phyloP scores from a whole-genome alignment of 1,140 invertebrate species.

The Pseudomyrmex cubaensis region DNA sequence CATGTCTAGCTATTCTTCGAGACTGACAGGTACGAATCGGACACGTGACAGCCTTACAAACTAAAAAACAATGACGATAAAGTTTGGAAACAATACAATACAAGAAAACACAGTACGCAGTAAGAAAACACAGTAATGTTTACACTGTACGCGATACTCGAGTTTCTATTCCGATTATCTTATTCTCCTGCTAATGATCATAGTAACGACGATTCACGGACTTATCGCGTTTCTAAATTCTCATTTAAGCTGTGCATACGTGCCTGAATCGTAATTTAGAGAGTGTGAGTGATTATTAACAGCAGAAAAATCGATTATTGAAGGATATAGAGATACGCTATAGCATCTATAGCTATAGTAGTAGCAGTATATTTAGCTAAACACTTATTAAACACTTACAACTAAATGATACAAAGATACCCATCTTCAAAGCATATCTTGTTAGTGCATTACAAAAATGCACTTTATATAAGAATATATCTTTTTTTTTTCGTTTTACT shows the following conservation, averaged over 20 bases:
- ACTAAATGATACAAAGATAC: slow-evolving; percentile 57
- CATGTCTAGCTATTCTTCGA: slow-evolving; percentile 63
- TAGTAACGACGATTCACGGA: neutral
- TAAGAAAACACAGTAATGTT: slow-evolving; percentile 69
- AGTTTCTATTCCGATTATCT: neutral
- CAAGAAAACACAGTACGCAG: too few species aligned
- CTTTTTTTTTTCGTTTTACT: slow-evolving; percentile 34
- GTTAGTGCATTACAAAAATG: slow-evolving; percentile 71
- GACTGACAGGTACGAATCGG: slow-evolving; percentile 21
- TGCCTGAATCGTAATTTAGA: slow-evolving; percentile 17
- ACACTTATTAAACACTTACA: slow-evolving; percentile 66
- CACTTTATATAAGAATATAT: slow-evolving; percentile 73
- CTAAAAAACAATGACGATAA: slow-evolving; percentile 30
- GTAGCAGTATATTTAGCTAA: neutral
- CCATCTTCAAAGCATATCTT: slow-evolving; percentile 63
- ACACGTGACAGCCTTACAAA: slow-evolving; percentile 25
- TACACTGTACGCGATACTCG: slow-evolving; percentile 53
- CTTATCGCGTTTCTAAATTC: slow-evolving; percentile 1
- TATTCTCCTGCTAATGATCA: neutral
- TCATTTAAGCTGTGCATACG: slow-evolving; percentile 24
- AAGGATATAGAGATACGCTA: slow-evolving; percentile 30
- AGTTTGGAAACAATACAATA: neutral
- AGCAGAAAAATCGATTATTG: slow-evolving; percentile 3
- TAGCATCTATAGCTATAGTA: slow-evolving; percentile 42
- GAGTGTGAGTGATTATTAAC: slow-evolving; percentile 5